A percentile compares a stretch with the other conserved stretches of the same genome.
These are phyloP conservation scores for Operophtera brumata DNA, from an alignment of 2,888 invertebrate species.

Conservation along the genomic window DNA sequence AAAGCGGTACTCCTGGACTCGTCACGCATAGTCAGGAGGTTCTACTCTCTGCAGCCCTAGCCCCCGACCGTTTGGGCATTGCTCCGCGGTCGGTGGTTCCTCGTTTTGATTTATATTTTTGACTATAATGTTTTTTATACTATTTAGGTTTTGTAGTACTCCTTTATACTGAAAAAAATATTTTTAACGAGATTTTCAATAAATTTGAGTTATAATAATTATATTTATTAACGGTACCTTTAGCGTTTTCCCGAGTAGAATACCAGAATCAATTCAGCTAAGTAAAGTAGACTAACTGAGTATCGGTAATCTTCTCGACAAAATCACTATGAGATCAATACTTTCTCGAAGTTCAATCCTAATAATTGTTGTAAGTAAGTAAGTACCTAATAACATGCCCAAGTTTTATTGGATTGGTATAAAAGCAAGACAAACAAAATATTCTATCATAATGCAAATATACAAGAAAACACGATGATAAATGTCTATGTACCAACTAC, in stretches of 20 bases:
- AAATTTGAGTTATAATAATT: too few species aligned
- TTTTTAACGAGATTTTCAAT: too few species aligned
- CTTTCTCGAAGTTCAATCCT: neutral
- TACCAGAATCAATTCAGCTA: neutral
- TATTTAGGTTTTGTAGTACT: too few species aligned
- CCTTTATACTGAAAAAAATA: too few species aligned
- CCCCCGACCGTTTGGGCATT: too few species aligned
- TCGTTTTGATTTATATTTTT: too few species aligned
- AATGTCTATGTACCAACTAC: slow-evolving; percentile 7
- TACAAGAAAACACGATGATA: slow-evolving; percentile 7
- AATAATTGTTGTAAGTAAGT: neutral
- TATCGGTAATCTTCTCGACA: neutral
- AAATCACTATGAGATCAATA: neutral
- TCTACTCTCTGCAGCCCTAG: too few species aligned
- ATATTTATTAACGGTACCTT: too few species aligned
- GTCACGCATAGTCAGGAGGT: too few species aligned
- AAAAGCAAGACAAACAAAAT: slow-evolving; percentile 1
- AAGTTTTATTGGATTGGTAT: neutral
- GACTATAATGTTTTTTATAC: too few species aligned
- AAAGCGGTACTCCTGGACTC: too few species aligned
- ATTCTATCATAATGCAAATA: neutral
- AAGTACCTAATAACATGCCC: neutral
- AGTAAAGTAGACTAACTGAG: neutral
- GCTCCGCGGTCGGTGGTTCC: too few species aligned
- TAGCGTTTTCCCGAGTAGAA: neutral